Conservation (phyloP, 2,113 vertebrate genomes). For the Scomber colias region DNA sequence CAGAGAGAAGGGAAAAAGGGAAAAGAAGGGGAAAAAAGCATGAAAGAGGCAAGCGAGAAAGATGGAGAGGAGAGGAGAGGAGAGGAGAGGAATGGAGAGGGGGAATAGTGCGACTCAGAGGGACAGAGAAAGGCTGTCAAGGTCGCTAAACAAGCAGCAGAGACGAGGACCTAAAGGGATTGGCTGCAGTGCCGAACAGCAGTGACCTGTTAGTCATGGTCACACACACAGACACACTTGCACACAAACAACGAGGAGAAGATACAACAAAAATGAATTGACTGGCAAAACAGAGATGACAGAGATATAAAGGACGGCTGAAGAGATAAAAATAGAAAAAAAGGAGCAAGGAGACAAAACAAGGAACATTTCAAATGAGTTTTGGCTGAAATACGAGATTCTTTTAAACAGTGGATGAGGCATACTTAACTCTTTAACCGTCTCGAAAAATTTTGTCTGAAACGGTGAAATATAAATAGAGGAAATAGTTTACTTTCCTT, state of each 20-base stretch:
- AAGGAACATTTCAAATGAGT: not conserved
- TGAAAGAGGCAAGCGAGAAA: conserved; percentile 48
- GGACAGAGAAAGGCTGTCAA: conserved; percentile 79
- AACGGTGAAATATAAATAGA: conserved; percentile 11
- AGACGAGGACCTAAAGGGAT: conserved; percentile 77
- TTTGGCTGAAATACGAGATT: not conserved
- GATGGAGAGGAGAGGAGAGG: conserved; percentile 47
- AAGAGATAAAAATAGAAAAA: conserved; percentile 27
- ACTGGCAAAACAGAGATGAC: conserved; percentile 52
- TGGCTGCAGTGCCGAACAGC: conserved; percentile 74
- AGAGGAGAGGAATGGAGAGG: conserved; percentile 32
- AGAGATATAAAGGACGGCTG: conserved; percentile 30
- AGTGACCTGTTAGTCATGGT: conserved; percentile 82
- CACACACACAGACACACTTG: conserved; percentile 59
- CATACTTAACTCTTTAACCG: not conserved
- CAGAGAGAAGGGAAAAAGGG: conserved; percentile 48
- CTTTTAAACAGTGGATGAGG: not conserved
- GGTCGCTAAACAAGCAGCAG: conserved; percentile 79
- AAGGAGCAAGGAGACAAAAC: conserved; percentile 7
- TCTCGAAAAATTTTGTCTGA: not conserved
- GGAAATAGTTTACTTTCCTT: conserved; percentile 31
- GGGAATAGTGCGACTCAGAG: conserved; percentile 66
- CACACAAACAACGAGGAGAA: conserved; percentile 52
- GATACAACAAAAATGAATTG: conserved; percentile 51
- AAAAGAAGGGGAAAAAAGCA: conserved; percentile 43